These are phyloP conservation scores for Hoplodrina ambigua DNA, from an alignment of 2,888 invertebrate species.

Conservation along the genomic window DNA sequence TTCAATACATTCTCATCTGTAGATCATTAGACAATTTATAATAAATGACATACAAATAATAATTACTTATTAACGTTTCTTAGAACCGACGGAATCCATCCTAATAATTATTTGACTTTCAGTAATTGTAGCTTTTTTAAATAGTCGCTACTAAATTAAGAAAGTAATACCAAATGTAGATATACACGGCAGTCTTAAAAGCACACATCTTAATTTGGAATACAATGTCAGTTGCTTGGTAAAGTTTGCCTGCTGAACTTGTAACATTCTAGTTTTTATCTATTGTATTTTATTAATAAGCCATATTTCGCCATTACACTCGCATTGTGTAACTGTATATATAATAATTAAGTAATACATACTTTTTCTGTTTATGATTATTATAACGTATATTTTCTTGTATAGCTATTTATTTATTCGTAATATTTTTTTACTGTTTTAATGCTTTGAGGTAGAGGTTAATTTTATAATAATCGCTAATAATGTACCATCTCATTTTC, in stretches of 20 bases:
- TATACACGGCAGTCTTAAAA: conserved; percentile 25
- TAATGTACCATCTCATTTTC: conserved; percentile 1
- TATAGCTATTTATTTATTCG: conserved; percentile 28
- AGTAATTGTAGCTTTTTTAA: conserved; percentile 40
- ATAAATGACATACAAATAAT: conserved; percentile 27
- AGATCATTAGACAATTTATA: conserved; percentile 46
- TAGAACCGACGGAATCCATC: conserved; percentile 38
- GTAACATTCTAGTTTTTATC: conserved; percentile 34
- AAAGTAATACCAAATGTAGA: conserved; percentile 41
- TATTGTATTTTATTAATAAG: conserved; percentile 35
- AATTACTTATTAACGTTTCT: conserved; percentile 21
- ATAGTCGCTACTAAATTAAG: conserved; percentile 31
- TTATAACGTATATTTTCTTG: conserved; percentile 46
- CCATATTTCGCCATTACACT: conserved; percentile 18
- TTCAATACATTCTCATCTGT: conserved; percentile 39
- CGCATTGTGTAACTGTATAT: conserved; percentile 53
- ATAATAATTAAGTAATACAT: conserved; percentile 40
- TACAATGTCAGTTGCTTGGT: conserved; percentile 46
- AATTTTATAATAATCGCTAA: conserved; percentile 3
- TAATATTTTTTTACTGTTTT: conserved; percentile 20
- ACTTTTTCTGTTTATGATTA: conserved; percentile 23
- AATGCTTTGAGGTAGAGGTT: conserved; percentile 41
- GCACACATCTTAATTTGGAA: conserved; percentile 19
- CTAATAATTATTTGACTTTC: conserved; percentile 36
- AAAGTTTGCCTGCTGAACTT: conserved; percentile 37